A percentile compares a stretch with the other conserved stretches of the same genome.
Conservation (phyloP, 2,797 vertebrate species). For the Semaprochilodus insignis region DNA sequence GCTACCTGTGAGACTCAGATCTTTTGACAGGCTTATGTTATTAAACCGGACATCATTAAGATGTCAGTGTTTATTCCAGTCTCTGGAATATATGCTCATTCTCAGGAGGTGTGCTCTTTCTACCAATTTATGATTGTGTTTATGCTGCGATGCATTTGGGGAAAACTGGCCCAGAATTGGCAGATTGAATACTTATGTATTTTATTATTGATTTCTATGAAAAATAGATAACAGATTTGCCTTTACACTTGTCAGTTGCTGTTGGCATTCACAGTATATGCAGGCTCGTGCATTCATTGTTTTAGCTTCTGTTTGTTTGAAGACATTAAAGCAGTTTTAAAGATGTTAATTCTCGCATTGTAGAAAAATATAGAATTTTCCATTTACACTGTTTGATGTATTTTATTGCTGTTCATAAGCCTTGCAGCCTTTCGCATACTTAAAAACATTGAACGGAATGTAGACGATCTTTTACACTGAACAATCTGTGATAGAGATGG, state of each 20-base stretch:
- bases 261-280: not conserved
- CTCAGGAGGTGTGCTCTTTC: not conserved
- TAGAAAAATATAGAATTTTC: too few species aligned
- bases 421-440: too few species aligned
- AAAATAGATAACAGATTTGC: not conserved
- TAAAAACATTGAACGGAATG: too few species aligned
- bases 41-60: not conserved
- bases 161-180: not conserved
- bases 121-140: not conserved
- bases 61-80: not conserved
- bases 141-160: too few species aligned
- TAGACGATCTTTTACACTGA: too few species aligned
- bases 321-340: not conserved
- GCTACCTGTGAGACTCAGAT: not conserved
- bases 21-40: not conserved
- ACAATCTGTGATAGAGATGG: too few species aligned
- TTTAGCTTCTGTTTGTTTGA: conserved; percentile 14
- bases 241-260: not conserved
- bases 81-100: not conserved
- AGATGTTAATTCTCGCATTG: too few species aligned
- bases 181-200: not conserved
- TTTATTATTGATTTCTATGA: not conserved
- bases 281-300: not conserved
- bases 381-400: too few species aligned
- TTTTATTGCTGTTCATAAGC: too few species aligned